A percentile compares a stretch with the other conserved stretches of the same genome.
Conservation (phyloP, 2,888 invertebrate genomes). For the Ectemnius cavifrons region DNA sequence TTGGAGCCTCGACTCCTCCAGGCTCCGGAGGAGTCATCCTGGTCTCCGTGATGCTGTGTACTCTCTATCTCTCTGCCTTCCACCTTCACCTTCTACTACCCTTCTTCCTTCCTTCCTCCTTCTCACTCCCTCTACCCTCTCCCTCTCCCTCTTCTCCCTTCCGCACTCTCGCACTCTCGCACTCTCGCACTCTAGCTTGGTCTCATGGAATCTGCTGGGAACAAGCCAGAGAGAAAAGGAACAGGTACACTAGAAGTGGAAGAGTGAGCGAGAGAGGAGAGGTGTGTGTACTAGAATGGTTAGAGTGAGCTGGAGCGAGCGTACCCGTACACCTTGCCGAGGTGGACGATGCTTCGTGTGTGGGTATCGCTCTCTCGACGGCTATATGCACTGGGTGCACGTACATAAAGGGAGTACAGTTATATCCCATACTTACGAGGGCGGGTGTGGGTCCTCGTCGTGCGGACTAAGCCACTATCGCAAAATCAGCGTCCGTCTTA, state of each 20-base stretch:
- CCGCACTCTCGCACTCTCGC: too few relatives aligned
- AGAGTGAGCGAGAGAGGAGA: neutral
- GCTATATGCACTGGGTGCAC: constrained; percentile 31
- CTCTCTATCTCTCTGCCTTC: constrained; percentile 23
- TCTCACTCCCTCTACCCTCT: neutral
- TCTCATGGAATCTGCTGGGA: constrained; percentile 29
- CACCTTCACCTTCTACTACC: neutral
- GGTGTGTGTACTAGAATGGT: constrained; percentile 17
- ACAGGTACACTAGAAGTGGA: neutral
- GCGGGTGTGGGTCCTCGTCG: constrained; percentile 64
- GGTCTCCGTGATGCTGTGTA: constrained; percentile 45
- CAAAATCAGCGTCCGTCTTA: constrained; percentile 77
- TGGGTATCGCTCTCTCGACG: constrained; percentile 4
- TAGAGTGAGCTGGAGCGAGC: constrained; percentile 46
- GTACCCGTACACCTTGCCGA: constrained; percentile 6
- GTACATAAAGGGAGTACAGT: constrained; percentile 55
- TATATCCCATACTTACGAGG: constrained; percentile 59
- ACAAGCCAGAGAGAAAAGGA: constrained; percentile 22
- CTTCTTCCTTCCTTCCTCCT: constrained; percentile 7
- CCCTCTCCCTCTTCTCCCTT: neutral
- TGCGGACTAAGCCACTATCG: constrained; percentile 70
- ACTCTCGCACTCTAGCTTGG: too few relatives aligned
- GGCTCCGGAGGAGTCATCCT: constrained; percentile 51
- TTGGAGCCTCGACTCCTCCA: constrained; percentile 59
- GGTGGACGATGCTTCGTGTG: neutral